phyloP scores from a whole-genome alignment of 2,113 vertebrate genomes.

The Rhadina sibilatrix region DNA sequence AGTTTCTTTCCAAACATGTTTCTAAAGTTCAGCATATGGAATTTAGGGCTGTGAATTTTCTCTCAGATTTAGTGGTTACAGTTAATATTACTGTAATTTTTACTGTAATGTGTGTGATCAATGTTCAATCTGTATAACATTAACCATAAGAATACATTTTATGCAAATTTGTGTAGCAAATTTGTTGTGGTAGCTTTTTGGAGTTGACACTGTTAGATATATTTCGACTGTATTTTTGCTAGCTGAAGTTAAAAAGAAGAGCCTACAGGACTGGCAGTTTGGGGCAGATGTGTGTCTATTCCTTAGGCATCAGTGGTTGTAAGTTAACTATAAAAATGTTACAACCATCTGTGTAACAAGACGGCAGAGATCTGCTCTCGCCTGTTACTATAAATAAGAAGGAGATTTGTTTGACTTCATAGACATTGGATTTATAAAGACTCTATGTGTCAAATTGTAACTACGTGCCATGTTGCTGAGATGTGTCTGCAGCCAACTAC shows the following conservation, averaged over 20 bases:
- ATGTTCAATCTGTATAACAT: background rate
- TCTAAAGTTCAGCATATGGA: background rate
- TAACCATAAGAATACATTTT: background rate
- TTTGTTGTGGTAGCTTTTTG: background rate
- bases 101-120: background rate
- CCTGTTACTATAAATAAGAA: conserved; percentile 65
- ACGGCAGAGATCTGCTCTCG: conserved; percentile 58
- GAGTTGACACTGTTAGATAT: background rate
- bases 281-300: conserved; percentile 72
- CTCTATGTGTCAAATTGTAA: conserved; percentile 44
- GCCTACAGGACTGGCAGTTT: conserved; percentile 68
- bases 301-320: conserved; percentile 71
- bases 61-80: background rate
- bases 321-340: conserved; percentile 74
- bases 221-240: conserved; percentile 38
- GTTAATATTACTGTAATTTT: background rate
- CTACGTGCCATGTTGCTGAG: conserved; percentile 17
- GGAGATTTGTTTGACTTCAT: conserved; percentile 64
- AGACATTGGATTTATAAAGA: conserved; percentile 62
- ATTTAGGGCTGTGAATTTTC: background rate
- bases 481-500: conserved; percentile 58
- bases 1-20: background rate
- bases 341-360: conserved; percentile 74
- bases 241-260: conserved; percentile 63
- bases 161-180: background rate